A percentile compares a stretch with the other conserved stretches of the same genome.
These are phyloP conservation scores for Neoitamus cyanurus DNA, from an alignment of 2,888 invertebrate species.

Conservation along the genomic window DNA sequence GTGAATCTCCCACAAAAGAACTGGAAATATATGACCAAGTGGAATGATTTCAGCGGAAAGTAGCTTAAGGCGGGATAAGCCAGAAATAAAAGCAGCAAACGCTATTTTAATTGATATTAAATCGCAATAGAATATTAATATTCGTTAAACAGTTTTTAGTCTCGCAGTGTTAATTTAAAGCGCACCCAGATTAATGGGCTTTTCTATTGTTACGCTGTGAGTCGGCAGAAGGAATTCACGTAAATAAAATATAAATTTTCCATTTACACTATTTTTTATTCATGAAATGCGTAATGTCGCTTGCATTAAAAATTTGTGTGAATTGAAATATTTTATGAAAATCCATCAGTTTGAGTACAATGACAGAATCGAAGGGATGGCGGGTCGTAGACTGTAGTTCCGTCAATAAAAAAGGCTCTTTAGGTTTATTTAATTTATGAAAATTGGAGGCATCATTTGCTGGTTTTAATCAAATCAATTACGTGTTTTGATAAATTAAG, in stretches of 20 bases:
- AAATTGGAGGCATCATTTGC: background rate
- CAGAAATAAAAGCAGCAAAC: no score
- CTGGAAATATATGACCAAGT: no score
- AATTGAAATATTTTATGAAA: background rate
- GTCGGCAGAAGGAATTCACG: background rate
- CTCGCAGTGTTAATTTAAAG: no score
- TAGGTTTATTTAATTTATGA: background rate
- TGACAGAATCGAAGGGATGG: background rate
- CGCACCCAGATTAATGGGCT: no score
- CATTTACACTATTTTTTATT: background rate
- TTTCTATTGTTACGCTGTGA: background rate
- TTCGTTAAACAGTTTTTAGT: background rate
- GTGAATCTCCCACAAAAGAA: no score
- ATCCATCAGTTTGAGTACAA: background rate
- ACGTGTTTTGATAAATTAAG: background rate
- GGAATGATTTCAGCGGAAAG: no score
- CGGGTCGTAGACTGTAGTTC: background rate
- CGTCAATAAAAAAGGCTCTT: no score
- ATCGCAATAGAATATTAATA: no score
- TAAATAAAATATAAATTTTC: background rate
- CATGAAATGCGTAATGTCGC: background rate
- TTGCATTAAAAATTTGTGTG: background rate
- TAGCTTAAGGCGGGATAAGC: no score
- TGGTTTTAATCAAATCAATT: background rate
- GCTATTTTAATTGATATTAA: no score